A percentile compares a stretch with the other conserved stretches of the same genome.
phyloP scores from a whole-genome alignment of 2,888 invertebrate species.

The Cynaeus angustus region DNA sequence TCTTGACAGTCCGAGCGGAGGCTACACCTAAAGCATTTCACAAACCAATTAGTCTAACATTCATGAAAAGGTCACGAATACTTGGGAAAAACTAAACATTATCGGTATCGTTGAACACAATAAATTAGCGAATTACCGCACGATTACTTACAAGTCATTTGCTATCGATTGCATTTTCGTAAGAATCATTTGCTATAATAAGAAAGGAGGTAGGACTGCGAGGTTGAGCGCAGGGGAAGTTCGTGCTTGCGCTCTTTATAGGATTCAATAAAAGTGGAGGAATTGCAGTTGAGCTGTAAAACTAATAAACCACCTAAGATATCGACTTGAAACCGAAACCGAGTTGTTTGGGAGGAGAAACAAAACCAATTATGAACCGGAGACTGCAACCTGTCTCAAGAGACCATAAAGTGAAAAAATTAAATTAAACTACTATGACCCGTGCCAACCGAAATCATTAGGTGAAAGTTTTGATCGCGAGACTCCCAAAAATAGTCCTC shows the following conservation, averaged over 20 bases:
- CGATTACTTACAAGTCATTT: slow-evolving; percentile 26
- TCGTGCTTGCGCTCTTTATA: slow-evolving; percentile 23
- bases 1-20: slow-evolving; percentile 93
- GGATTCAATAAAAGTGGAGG: slow-evolving; percentile 40
- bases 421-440: slow-evolving; percentile 37
- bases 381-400: slow-evolving; percentile 29
- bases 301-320: slow-evolving; percentile 45
- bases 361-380: slow-evolving; percentile 45
- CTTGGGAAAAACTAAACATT: slow-evolving; percentile 15
- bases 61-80: slow-evolving; percentile 3
- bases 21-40: slow-evolving; percentile 80
- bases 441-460: slow-evolving; percentile 15
- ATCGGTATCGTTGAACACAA: neutral
- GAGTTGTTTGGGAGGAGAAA: slow-evolving; percentile 40
- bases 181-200: slow-evolving; percentile 18
- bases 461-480: slow-evolving; percentile 11
- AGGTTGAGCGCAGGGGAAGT: slow-evolving; percentile 19
- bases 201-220: slow-evolving; percentile 1
- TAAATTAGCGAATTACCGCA: slow-evolving; percentile 1
- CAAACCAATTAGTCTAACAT: slow-evolving; percentile 8
- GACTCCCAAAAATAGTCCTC: slow-evolving; percentile 18
- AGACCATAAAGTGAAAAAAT: slow-evolving; percentile 32
- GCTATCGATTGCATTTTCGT: slow-evolving; percentile 17
- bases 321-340: slow-evolving; percentile 42
- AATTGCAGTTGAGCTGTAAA: slow-evolving; percentile 37